A percentile compares a stretch with the other conserved stretches of the same genome.
These are phyloP conservation scores for Phoxinus dragarum DNA, from an alignment of 2,797 vertebrate genomes.

Conservation along the genomic window DNA sequence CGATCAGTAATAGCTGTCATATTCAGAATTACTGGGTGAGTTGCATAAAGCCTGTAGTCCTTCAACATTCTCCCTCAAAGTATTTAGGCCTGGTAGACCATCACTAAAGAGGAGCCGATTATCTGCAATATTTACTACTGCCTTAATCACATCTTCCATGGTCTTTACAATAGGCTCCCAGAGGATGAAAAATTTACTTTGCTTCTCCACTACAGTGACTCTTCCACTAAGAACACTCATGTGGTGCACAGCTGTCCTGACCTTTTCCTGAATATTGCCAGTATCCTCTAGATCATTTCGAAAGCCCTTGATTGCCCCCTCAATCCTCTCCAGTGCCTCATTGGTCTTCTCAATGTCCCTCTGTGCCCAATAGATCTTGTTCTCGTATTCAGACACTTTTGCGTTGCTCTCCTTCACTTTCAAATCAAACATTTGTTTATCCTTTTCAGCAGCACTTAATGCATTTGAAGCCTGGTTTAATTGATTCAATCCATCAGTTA, in stretches of 20 bases:
- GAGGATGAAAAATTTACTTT: slow-evolving; percentile 34
- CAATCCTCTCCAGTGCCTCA: not conserved
- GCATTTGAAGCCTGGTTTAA: too few relatives aligned
- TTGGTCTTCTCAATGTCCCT: not conserved
- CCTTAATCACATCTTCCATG: slow-evolving; percentile 38
- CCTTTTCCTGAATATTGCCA: slow-evolving; percentile 17
- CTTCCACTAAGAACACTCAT: slow-evolving; percentile 23
- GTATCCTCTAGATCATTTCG: not conserved
- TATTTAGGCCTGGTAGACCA: not conserved
- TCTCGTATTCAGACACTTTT: slow-evolving; percentile 8
- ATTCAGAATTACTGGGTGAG: not conserved
- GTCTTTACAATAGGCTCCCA: slow-evolving; percentile 21
- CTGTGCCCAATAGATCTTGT: not conserved
- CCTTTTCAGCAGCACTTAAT: not conserved
- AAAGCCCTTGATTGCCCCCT: not conserved
- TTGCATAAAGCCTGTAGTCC: not conserved
- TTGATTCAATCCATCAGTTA: too few relatives aligned
- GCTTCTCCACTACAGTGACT: not conserved
- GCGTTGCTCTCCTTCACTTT: not conserved
- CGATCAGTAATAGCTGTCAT: not conserved
- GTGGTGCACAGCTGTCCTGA: slow-evolving; percentile 7
- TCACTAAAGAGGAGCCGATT: slow-evolving; percentile 20
- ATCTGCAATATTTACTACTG: not conserved
- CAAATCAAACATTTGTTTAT: not conserved
- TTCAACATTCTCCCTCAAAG: slow-evolving; percentile 13